Conservation (phyloP, 2,888 invertebrate species). For the Limnephilus marmoratus region DNA sequence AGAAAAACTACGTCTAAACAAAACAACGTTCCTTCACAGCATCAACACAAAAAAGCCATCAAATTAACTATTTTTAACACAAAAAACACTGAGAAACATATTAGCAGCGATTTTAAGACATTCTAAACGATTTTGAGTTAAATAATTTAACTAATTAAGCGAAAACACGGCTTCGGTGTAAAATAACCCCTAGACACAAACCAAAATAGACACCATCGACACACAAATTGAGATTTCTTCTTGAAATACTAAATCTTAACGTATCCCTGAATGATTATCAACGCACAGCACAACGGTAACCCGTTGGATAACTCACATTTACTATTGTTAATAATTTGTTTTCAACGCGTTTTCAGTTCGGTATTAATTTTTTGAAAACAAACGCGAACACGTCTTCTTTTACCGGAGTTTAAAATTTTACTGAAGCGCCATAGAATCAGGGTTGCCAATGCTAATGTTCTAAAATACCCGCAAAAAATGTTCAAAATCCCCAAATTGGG, state of each 20-base stretch:
- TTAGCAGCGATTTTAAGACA: not conserved
- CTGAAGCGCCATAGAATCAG: constrained; percentile 28
- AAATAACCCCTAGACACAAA: constrained; percentile 30
- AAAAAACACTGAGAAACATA: not conserved
- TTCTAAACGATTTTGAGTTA: constrained; percentile 6
- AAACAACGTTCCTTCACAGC: not conserved
- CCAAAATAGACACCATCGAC: constrained; percentile 38
- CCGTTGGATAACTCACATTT: constrained; percentile 12
- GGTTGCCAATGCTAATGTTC: no score
- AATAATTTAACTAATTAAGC: constrained; percentile 42
- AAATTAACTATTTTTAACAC: constrained; percentile 25
- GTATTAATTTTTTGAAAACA: constrained; percentile 13
- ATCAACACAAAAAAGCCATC: not conserved
- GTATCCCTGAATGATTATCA: constrained; percentile 1
- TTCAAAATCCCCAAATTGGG: no score
- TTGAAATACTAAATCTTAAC: constrained; percentile 15
- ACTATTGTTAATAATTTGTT: constrained; percentile 32
- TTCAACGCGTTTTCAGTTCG: constrained; percentile 46
- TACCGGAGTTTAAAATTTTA: constrained; percentile 25
- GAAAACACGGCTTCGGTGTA: constrained; percentile 25
- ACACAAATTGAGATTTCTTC: constrained; percentile 11
- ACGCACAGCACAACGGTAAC: not conserved
- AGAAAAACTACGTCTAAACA: not conserved
- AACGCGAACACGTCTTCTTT: not conserved
- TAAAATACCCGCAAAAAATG: no score